phyloP scores from a whole-genome alignment of 1,140 invertebrate species.

The Bombyx mori region DNA sequence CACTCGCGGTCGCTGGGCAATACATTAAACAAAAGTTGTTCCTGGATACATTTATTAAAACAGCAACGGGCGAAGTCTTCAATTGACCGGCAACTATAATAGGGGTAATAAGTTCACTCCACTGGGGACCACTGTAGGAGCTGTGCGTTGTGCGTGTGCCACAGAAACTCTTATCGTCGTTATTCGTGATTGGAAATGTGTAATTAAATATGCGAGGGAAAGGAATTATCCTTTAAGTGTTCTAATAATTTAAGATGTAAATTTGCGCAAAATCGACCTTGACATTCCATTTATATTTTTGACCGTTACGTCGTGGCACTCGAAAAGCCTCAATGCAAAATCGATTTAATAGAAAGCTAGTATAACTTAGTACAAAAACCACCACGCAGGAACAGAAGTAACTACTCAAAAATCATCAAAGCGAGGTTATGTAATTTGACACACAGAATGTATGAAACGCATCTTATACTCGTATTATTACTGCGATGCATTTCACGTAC shows the following conservation, averaged over 20 bases:
- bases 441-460: slow-evolving; percentile 36
- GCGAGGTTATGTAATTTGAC: slow-evolving; percentile 49
- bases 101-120: no score
- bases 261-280: slow-evolving; percentile 12
- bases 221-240: no score
- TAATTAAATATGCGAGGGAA: no score
- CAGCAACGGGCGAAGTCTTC: slow-evolving; percentile 29
- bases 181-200: no score
- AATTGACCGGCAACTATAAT: slow-evolving; percentile 41
- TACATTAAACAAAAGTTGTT: background rate
- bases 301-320: background rate
- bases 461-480: slow-evolving; percentile 14
- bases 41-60: background rate
- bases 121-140: no score
- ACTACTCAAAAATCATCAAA: slow-evolving; percentile 56
- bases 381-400: slow-evolving; percentile 57
- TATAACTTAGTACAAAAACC: slow-evolving; percentile 54
- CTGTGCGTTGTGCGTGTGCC: no score
- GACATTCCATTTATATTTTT: slow-evolving; percentile 26
- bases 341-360: slow-evolving; percentile 47
- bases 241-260: no score
- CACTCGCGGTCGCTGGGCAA: slow-evolving; percentile 15
- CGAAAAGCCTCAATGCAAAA: slow-evolving; percentile 40
- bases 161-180: no score
- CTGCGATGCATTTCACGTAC: slow-evolving; percentile 39